Conservation (phyloP, 2,888 invertebrate species). For the Deilephila porcellus region DNA sequence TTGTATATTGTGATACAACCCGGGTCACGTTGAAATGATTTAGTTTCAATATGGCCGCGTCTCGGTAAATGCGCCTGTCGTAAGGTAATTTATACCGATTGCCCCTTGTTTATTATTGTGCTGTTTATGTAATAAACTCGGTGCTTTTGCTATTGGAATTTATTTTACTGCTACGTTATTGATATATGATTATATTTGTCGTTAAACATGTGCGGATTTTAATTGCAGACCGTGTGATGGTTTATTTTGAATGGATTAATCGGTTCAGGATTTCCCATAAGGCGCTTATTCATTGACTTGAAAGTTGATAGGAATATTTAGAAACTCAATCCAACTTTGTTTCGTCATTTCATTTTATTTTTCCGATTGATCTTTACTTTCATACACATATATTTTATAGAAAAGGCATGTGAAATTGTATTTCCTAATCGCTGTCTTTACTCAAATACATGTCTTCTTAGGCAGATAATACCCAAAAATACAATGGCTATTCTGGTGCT, state of each 20-base stretch:
- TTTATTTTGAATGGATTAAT: neutral
- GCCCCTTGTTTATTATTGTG: slow-evolving; percentile 68
- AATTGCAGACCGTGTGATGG: neutral
- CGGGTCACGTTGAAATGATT: slow-evolving; percentile 73
- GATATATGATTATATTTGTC: neutral
- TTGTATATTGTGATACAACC: slow-evolving; percentile 57
- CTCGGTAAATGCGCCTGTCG: slow-evolving; percentile 70
- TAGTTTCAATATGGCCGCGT: slow-evolving; percentile 75
- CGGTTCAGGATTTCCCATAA: neutral
- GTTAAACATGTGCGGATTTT: slow-evolving; percentile 43
- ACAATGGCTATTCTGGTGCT: too few species aligned
- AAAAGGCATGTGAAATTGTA: too few species aligned
- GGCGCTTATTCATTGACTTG: neutral
- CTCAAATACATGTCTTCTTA: too few species aligned
- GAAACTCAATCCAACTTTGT: too few species aligned
- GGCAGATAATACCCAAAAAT: too few species aligned
- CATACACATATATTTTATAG: too few species aligned
- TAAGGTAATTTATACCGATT: slow-evolving; percentile 72
- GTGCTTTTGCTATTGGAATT: slow-evolving; percentile 66
- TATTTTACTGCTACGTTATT: slow-evolving; percentile 53
- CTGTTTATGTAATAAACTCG: slow-evolving; percentile 68
- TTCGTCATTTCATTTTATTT: too few species aligned
- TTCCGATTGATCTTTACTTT: too few species aligned
- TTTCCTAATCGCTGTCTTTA: too few species aligned
- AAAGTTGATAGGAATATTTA: too few species aligned